These are phyloP conservation scores for Ceyx erithaca DNA, from an alignment of 2,797 vertebrate species.

Conservation along the genomic window DNA sequence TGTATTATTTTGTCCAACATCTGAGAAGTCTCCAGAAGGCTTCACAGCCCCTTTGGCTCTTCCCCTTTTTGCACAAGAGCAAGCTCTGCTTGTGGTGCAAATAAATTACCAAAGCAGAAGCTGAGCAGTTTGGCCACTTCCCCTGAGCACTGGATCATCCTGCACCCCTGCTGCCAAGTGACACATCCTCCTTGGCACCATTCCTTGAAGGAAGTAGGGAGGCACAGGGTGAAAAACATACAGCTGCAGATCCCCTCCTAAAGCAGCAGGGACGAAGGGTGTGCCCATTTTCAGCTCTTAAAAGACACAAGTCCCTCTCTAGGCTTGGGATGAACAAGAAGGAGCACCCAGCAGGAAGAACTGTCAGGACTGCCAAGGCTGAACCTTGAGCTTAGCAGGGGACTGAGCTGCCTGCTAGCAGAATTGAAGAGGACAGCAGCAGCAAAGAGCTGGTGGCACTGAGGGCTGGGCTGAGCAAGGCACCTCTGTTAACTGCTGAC, in stretches of 20 bases:
- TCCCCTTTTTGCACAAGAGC: constrained; percentile 23
- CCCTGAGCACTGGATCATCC: not conserved
- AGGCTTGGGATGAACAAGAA: not conserved
- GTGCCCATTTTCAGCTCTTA: not conserved
- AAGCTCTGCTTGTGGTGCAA: not conserved
- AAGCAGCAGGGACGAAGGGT: not conserved
- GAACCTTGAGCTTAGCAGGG: not conserved
- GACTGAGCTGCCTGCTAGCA: not conserved
- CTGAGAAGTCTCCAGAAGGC: not conserved
- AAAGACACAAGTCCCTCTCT: not conserved
- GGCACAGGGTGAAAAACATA: not conserved
- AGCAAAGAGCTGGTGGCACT: not conserved
- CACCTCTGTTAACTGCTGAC: not conserved
- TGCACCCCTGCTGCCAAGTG: constrained; percentile 25
- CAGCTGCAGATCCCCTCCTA: not conserved
- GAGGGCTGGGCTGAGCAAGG: not conserved
- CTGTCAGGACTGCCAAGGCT: not conserved
- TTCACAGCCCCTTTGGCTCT: not conserved
- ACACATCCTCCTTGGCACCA: not conserved
- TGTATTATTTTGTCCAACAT: not conserved
- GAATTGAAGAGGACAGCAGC: not conserved
- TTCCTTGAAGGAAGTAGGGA: not conserved
- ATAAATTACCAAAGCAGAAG: constrained; percentile 46
- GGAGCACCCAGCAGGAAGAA: not conserved
- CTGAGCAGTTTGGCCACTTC: constrained; percentile 27